A percentile compares a stretch with the other conserved stretches of the same genome.
Conservation (phyloP, 1,140 invertebrate genomes). For the Hylyphantes graminicola region DNA sequence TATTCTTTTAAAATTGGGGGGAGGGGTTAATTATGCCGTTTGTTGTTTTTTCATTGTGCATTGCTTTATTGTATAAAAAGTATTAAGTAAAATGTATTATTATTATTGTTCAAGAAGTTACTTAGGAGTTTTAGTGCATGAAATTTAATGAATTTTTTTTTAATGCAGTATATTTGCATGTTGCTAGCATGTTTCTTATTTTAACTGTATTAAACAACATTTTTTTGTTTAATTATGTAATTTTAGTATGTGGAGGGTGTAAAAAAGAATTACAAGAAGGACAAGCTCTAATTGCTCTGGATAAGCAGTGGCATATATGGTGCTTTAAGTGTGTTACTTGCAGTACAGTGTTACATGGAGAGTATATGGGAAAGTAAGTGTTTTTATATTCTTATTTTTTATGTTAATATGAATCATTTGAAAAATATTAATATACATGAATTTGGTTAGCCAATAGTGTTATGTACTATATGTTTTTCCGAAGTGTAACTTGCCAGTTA, state of each 20-base stretch:
- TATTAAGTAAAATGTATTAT: too few species aligned
- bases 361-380: slow-evolving; percentile 87
- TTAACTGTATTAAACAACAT: neutral
- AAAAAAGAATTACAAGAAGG: slow-evolving; percentile 90
- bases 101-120: too few species aligned
- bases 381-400: neutral
- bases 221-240: slow-evolving; percentile 11
- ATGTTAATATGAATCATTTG: neutral
- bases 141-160: too few species aligned
- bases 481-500: neutral
- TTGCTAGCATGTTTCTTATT: too few species aligned
- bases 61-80: too few species aligned
- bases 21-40: too few species aligned
- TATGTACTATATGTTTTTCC: neutral
- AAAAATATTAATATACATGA: neutral
- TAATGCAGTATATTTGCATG: too few species aligned
- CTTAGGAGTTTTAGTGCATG: too few species aligned
- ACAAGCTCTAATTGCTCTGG: slow-evolving; percentile 93
- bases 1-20: neutral
- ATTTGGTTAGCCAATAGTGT: neutral
- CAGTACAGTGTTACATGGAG: slow-evolving; percentile 87
- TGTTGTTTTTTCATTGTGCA: neutral
- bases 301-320: slow-evolving; percentile 89
- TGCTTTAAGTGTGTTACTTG: slow-evolving; percentile 91
- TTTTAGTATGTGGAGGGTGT: slow-evolving; percentile 82